These are phyloP conservation scores for Pegoplata infirma DNA, from an alignment of 2,888 invertebrate genomes.

Conservation along the genomic window DNA sequence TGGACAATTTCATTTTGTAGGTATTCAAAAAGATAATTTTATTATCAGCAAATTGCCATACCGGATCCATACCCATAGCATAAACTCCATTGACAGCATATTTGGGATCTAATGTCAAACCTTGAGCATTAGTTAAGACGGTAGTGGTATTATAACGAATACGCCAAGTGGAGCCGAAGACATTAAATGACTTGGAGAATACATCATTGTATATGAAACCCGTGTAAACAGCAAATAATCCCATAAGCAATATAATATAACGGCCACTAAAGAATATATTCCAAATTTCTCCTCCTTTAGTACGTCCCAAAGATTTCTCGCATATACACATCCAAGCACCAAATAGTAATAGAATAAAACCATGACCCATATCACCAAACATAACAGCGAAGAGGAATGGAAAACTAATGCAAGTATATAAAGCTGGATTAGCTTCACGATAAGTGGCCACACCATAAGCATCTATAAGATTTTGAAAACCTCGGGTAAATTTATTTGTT, in stretches of 20 bases:
- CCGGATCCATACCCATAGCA: conserved; percentile 89
- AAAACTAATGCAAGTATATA: conserved; percentile 94
- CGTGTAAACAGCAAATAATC: conserved; percentile 97
- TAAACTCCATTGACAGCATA: conserved; percentile 79
- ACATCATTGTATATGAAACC: conserved; percentile 98
- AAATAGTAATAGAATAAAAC: conserved; percentile 89
- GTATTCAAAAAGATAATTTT: conserved; percentile 97
- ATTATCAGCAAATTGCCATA: conserved; percentile 90
- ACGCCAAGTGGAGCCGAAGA: conserved; percentile 94
- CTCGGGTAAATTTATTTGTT: conserved; percentile 94
- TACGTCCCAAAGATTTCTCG: conserved; percentile 87
- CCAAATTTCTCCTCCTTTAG: conserved; percentile 92
- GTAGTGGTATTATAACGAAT: conserved; percentile 81
- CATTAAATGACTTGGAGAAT: conserved; percentile 96
- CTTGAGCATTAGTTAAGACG: conserved; percentile 77
- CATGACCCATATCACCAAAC: conserved; percentile 98
- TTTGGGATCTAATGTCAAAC: conserved; percentile 83
- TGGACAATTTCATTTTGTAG: conserved; percentile 97
- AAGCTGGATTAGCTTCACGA: conserved; percentile 94
- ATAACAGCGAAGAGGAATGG: conserved; percentile 97
- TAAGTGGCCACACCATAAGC: conserved; percentile 95
- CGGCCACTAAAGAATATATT: conserved; percentile 98
- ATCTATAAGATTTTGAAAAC: conserved; percentile 95
- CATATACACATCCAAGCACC: conserved; percentile 89
- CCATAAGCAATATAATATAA: conserved; percentile 98